Base-by-base conservation (phyloP, 2,113 vertebrate species). In the Hypanus sabinus region DNA sequence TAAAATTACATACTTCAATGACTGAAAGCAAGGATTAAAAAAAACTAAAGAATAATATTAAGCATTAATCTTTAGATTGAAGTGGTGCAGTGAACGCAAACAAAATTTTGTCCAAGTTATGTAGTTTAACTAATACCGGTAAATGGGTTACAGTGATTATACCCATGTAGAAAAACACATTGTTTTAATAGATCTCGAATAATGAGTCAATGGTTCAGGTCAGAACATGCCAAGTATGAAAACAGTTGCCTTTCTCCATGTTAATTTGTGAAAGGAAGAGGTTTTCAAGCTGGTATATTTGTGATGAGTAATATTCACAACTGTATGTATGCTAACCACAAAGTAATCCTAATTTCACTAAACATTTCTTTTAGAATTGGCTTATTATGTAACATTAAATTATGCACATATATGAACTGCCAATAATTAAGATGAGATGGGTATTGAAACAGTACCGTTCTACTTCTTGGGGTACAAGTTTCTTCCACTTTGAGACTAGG, bases 401-500 rank as follows among this genome's bases (percentile, higher is more conserved):
- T 73, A 73, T 2, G 8, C 73, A 55, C 38, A 55, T 5, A 27
- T 30, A 30, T 16, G 1, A 73, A 20, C 22, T 46, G 12, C 38
- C 38, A 55, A 22, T 46, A 46, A 73, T 46, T 46, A 30, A 73
- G 24, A 38, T 30, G 91, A 93, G 70, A 55, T 46, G 33, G 91
- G 24, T 30, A 11, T 73, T 46, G 46, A 93, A 93, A 93, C 38
- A 93, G 46, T 79, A 99, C 99, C 98, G 96, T 75, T 98, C 98
- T 57, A 95, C 94, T 94, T 98, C 96, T 38, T 98, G 97, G 20
- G 98, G 96, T 95, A 99, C 98, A 94, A 99, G 96, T 95, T 98
- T 99, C 97, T 99, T 99, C 99, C 99, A 99, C 95, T 98, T 97
- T 94, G 98, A 98, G 71, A 99, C 98, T 0, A 99, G 96, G 94